Conservation (phyloP, 2,888 invertebrate genomes). For the Aphidoletes aphidimyza region DNA sequence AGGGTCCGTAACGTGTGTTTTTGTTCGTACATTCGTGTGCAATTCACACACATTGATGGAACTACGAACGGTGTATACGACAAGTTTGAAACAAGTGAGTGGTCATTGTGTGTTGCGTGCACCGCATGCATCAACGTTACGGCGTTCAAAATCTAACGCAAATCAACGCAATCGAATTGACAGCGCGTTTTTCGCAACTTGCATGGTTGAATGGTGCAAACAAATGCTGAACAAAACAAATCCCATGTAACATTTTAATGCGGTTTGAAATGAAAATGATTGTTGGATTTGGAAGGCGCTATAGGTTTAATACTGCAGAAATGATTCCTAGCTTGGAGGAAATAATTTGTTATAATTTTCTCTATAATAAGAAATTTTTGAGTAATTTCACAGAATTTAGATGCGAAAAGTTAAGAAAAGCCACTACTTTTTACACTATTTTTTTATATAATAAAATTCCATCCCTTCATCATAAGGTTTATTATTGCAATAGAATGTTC, state of each 20-base stretch:
- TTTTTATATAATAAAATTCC: too few species aligned
- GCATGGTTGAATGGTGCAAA: not conserved
- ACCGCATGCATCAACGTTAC: not conserved
- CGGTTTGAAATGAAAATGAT: not conserved
- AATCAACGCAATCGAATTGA: conserved; percentile 23
- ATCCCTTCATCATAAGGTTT: too few species aligned
- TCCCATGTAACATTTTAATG: not conserved
- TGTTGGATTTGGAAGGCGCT: too few species aligned
- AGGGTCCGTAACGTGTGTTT: conserved; percentile 52
- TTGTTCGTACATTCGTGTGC: not conserved
- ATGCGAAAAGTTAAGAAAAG: too few species aligned
- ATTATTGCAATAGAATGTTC: too few species aligned
- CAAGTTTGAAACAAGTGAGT: conserved; percentile 50
- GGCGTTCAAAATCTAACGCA: not conserved
- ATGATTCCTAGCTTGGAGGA: too few species aligned
- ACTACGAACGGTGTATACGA: not conserved
- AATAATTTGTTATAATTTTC: too few species aligned
- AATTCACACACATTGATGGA: not conserved
- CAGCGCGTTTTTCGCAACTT: not conserved
- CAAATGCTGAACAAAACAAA: not conserved
- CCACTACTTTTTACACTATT: too few species aligned
- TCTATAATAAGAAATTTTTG: too few species aligned
- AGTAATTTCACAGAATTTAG: too few species aligned
- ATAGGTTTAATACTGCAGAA: too few species aligned
- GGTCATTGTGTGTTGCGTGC: conserved; percentile 7